A percentile compares a stretch with the other conserved stretches of the same genome.
Evolutionary conservation across 2,113 vertebrate genomes (phyloP).

Genomic region (Hystrix cristata): DNA sequence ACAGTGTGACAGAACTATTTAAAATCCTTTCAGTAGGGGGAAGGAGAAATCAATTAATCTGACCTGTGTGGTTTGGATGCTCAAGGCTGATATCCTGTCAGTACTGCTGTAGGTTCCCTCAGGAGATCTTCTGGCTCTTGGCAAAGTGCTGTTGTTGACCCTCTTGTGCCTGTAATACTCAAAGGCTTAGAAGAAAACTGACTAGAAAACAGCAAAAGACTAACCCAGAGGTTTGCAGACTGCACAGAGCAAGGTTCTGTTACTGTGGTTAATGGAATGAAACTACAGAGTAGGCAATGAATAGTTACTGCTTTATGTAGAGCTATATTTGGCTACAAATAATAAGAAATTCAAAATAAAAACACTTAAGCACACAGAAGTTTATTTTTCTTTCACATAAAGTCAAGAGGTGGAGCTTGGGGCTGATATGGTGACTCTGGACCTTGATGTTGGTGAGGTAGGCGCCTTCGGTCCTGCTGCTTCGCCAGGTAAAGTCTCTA

Average conservation of each 20-base stretch:
- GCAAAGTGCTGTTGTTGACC: not conserved
- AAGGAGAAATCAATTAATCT: slow-evolving; percentile 44
- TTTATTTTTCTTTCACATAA: not conserved
- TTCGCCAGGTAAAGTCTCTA: not conserved
- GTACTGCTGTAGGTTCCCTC: not conserved
- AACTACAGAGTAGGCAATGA: not conserved
- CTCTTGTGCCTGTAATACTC: not conserved
- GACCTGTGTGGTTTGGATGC: not conserved
- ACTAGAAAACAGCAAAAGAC: not conserved
- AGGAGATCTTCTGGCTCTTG: not conserved
- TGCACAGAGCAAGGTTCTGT: not conserved
- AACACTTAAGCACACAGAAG: not conserved
- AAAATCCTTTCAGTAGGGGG: not conserved
- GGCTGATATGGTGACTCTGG: not conserved
- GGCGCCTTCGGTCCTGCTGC: not conserved
- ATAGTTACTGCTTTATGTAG: not conserved
- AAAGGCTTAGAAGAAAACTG: not conserved
- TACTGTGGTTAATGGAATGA: not conserved
- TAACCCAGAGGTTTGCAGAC: not conserved
- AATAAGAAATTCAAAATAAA: not conserved
- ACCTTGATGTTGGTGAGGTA: not conserved
- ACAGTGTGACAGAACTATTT: slow-evolving; percentile 50
- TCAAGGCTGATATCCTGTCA: not conserved
- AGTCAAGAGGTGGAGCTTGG: not conserved
- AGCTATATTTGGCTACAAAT: not conserved